Percentiles rank a stretch among this genome's conserved stretches.
Evolutionary conservation across 2,113 vertebrate genomes (phyloP).

Genomic region (Rynchops niger): DNA sequence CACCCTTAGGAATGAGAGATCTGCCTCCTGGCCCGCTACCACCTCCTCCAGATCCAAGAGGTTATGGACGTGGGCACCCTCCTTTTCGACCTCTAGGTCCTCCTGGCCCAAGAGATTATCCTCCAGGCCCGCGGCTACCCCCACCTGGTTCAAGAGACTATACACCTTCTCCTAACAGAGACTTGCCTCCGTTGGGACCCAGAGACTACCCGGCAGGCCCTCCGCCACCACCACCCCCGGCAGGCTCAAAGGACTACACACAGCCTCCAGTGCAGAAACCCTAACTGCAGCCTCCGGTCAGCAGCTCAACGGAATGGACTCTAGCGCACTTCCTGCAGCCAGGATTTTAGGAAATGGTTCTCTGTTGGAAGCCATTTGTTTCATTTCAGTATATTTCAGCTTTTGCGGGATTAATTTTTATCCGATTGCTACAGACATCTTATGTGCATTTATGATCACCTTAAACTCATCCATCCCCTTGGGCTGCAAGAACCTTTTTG

Average conservation of each 20-base stretch:
- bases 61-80: slow-evolving; percentile 69
- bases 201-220: slow-evolving; percentile 34
- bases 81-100: slow-evolving; percentile 62
- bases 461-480: slow-evolving; percentile 57
- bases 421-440: slow-evolving; percentile 58
- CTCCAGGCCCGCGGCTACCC: slow-evolving; percentile 72
- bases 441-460: slow-evolving; percentile 70
- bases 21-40: slow-evolving; percentile 73
- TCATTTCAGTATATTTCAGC: slow-evolving; percentile 51
- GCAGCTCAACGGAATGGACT: not conserved
- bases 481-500: slow-evolving; percentile 57
- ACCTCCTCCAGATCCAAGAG: slow-evolving; percentile 57
- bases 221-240: not conserved
- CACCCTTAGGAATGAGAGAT: slow-evolving; percentile 68
- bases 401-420: slow-evolving; percentile 61
- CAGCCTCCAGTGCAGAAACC: slow-evolving; percentile 63
- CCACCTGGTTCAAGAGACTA: slow-evolving; percentile 68
- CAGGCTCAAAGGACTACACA: slow-evolving; percentile 44
- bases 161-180: slow-evolving; percentile 64
- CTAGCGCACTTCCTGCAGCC: not conserved
- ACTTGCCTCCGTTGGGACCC: slow-evolving; percentile 64
- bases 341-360: slow-evolving; percentile 33
- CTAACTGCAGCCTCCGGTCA: not conserved
- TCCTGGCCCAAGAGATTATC: slow-evolving; percentile 67
- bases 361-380: slow-evolving; percentile 25